Evolutionary conservation across 2,888 invertebrate genomes (phyloP), one percentile per base, ranked within the genome.

Genomic region (Balanococcus diminutus): DNA sequence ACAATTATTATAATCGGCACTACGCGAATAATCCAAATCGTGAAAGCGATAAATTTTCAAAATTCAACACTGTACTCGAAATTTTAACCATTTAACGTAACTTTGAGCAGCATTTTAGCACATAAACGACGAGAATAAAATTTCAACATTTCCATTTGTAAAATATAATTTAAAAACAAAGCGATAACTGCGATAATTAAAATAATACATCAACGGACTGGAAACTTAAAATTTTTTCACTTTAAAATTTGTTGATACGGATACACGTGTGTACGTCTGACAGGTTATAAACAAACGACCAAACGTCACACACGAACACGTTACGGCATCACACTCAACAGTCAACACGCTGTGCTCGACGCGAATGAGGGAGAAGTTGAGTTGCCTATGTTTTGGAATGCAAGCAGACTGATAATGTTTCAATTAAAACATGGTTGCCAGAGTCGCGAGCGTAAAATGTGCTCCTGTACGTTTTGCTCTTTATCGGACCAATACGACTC

Each of bases 271-370:
- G 36, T 75, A 36, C 9, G 75, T 75, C 36, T 75, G 75, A 75
- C 75, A 75, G 75, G 75, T 75, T 75, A 16, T 75, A 75, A 8
- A 75, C 75, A 75, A 75, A 75, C 75, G 75, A 36, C 75, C 75
- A 75, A 75, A 75, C 75, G 75, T 75, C 75, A 75, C 75, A 36
- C 75, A 36, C 75, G 75, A 75, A 75, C 19, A 36, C 19, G 75
- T 75, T 75, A 75, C 36, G 32, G 75, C 75, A 75, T 75, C 75
- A 75, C 75, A 75, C 75, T 75, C 75, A 19, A 75, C 75, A 75
- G 36, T 75, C 75, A 19, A 72, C 22, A 75, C 75, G 75, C 75
- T 36, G 36, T 36, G 75, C 75, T 67, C 67, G 28, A 67, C 28
- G 67, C 67, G 67, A 67, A 67, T 67, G 67, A 67, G 28, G 67